Conservation (phyloP, 2,797 vertebrate species). For the Huso huso region DNA sequence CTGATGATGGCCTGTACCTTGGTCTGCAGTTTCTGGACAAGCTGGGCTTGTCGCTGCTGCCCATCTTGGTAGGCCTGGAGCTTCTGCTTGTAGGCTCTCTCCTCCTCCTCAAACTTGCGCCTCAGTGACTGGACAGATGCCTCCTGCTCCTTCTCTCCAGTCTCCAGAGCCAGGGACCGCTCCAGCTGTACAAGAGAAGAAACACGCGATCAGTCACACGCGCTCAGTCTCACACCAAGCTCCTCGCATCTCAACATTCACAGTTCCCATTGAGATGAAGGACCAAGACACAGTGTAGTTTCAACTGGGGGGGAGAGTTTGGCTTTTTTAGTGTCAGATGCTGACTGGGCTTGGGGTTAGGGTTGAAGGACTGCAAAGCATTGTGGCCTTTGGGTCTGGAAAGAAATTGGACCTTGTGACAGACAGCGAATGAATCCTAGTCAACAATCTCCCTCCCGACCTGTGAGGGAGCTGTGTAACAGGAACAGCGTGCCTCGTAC, state of each 20-base stretch:
- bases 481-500: too few species aligned
- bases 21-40: constrained; percentile 68
- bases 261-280: neutral
- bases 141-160: constrained; percentile 49
- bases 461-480: too few species aligned
- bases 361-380: too few species aligned
- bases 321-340: too few species aligned
- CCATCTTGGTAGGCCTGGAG: constrained; percentile 66
- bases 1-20: constrained; percentile 44
- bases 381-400: too few species aligned
- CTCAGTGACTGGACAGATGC: constrained; percentile 21
- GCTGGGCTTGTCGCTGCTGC: constrained; percentile 65
- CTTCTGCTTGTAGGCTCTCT: constrained; percentile 50
- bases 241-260: too few species aligned
- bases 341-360: too few species aligned
- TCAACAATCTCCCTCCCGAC: too few species aligned
- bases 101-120: constrained; percentile 43
- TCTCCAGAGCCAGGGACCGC: constrained; percentile 44
- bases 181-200: constrained; percentile 44
- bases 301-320: too few species aligned
- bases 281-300: neutral
- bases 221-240: neutral
- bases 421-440: too few species aligned
- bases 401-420: too few species aligned
- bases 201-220: neutral